Evolutionary conservation across 2,113 vertebrate species (phyloP).

Genomic region (Spheniscus mendiculus): DNA sequence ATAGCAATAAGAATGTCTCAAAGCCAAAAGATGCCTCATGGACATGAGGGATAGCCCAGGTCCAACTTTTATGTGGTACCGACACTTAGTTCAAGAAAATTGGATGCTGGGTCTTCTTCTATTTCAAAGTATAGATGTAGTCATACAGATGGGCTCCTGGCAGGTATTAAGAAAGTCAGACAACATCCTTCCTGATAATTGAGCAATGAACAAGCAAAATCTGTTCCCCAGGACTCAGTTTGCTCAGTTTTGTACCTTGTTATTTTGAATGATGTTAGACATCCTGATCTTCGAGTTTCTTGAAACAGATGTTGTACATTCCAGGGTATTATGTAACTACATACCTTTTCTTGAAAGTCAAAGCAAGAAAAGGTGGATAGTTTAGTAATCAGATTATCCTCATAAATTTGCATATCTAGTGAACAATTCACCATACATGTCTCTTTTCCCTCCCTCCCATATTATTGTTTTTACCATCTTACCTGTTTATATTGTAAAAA

Average conservation of each 20-base stretch:
- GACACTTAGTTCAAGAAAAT: background rate
- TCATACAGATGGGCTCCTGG: background rate
- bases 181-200: background rate
- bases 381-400: background rate
- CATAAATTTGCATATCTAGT: background rate
- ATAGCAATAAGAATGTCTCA: background rate
- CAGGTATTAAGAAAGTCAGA: background rate
- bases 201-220: background rate
- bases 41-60: background rate
- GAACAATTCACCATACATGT: rapidly evolving
- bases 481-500: background rate
- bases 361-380: background rate
- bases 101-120: background rate
- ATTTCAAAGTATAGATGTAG: background rate
- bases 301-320: background rate
- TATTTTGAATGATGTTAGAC: background rate
- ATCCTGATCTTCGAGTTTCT: background rate
- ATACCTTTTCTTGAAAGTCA: background rate
- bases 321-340: background rate
- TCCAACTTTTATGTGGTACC: rapidly evolving
- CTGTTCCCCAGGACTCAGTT: background rate
- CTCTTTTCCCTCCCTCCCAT: background rate
- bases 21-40: background rate
- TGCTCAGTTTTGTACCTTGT: background rate
- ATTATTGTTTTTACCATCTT: background rate